Conservation (phyloP, 1,140 invertebrate species). For the Drosophila parabipectinata region DNA sequence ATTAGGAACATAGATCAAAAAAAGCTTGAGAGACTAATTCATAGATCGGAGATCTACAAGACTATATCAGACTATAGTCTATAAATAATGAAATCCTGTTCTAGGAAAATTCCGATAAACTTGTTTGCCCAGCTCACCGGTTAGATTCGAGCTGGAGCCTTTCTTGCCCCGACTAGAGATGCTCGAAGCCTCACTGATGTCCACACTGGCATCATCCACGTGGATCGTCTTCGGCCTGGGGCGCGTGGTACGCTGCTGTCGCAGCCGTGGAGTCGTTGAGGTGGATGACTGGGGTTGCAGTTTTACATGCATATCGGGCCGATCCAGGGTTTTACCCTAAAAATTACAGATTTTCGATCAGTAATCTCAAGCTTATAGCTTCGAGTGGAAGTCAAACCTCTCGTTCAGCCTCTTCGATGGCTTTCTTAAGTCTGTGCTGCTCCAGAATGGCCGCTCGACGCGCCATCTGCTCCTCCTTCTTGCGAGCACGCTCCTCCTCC, state of each 20-base stretch:
- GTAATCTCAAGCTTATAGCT: too few relatives aligned
- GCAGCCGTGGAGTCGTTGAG: slow-evolving; percentile 86
- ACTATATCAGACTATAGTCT: not conserved
- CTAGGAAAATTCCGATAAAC: not conserved
- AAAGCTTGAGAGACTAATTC: not conserved
- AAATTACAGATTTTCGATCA: too few relatives aligned
- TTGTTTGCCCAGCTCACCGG: slow-evolving; percentile 86
- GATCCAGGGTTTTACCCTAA: slow-evolving; percentile 91
- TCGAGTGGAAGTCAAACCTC: slow-evolving; percentile 86
- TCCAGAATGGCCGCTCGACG: slow-evolving; percentile 95
- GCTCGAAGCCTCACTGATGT: slow-evolving; percentile 90
- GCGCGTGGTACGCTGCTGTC: slow-evolving; percentile 86
- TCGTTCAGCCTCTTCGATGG: slow-evolving; percentile 95
- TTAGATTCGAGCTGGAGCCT: slow-evolving; percentile 92
- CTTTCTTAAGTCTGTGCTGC: slow-evolving; percentile 97
- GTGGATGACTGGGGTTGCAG: slow-evolving; percentile 66
- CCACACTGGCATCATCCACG: slow-evolving; percentile 90
- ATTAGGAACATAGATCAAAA: slow-evolving; percentile 50
- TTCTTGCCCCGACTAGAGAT: slow-evolving; percentile 90
- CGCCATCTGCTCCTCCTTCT: slow-evolving; percentile 95
- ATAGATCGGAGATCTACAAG: too few relatives aligned
- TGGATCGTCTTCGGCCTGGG: slow-evolving; percentile 94
- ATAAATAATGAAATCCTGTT: not conserved
- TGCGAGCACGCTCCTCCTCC: slow-evolving; percentile 92
- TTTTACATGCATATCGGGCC: slow-evolving; percentile 87